Evolutionary conservation across 2,113 vertebrate species (phyloP).

Genomic region (Osmerus mordax): DNA sequence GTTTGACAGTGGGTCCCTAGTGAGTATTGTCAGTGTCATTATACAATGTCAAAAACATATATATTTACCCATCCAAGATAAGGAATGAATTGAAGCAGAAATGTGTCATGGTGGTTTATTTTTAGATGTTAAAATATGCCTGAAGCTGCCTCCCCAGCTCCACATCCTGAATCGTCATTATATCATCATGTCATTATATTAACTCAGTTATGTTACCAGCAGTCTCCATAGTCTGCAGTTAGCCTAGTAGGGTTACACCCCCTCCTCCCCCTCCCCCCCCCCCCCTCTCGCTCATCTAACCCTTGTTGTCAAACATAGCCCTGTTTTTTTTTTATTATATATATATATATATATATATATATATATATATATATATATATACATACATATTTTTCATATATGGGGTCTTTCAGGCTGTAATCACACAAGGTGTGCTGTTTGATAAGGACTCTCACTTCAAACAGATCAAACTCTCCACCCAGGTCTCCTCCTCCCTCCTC

Average conservation of each 20-base stretch:
- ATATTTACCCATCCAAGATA: conserved; percentile 52
- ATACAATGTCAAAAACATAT: conserved; percentile 54
- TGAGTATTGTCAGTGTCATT: conserved; percentile 58
- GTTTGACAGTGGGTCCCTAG: conserved; percentile 53
- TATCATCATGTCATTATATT: conserved; percentile 58
- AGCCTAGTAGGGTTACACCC: not conserved
- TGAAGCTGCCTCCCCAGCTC: conserved; percentile 59
- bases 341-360: too few relatives aligned
- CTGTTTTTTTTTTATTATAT: too few relatives aligned
- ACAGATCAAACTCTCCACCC: not conserved
- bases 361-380: too few relatives aligned
- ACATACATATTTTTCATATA: conserved; percentile 3
- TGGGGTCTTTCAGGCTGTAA: conserved; percentile 17
- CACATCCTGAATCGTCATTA: conserved; percentile 42
- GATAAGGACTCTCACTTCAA: conserved; percentile 37
- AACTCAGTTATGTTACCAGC: conserved; percentile 62
- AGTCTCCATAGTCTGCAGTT: conserved; percentile 51
- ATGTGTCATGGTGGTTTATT: conserved; percentile 56
- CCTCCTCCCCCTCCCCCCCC: not conserved
- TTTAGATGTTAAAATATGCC: conserved; percentile 63
- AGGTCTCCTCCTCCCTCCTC: conserved; percentile 9
- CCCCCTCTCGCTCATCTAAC: not conserved
- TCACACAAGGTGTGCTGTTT: conserved; percentile 23
- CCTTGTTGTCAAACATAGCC: too few relatives aligned
- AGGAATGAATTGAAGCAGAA: conserved; percentile 45